Evolutionary conservation across 2,797 vertebrate genomes (phyloP).

Genomic region (Gallinago solitaria): DNA sequence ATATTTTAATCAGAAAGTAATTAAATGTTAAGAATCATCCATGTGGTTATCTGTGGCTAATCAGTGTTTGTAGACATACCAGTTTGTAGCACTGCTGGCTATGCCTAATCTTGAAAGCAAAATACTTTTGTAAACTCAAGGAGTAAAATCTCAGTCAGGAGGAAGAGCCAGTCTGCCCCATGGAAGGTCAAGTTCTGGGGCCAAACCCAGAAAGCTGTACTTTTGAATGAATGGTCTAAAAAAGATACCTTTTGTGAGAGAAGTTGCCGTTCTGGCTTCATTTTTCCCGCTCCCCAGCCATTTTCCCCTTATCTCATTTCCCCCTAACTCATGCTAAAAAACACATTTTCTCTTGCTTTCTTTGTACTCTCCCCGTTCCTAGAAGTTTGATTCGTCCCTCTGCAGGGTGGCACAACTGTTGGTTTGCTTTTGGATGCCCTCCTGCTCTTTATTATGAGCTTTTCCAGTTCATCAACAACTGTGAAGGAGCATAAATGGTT

Average conservation of each 20-base stretch:
- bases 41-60: not conserved
- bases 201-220: not conserved
- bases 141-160: not conserved
- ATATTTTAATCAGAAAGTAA: not conserved
- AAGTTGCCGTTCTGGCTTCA: not conserved
- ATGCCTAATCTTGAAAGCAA: not conserved
- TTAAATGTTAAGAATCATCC: not conserved
- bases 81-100: not conserved
- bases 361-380: not conserved
- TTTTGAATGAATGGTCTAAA: not conserved
- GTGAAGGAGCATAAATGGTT: conserved; percentile 3
- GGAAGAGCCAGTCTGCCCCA: not conserved
- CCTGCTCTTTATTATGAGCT: not conserved
- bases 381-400: not conserved
- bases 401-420: not conserved
- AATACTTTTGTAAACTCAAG: not conserved
- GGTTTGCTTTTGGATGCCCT: not conserved
- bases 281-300: not conserved
- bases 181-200: not conserved
- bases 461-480: not conserved
- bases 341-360: not conserved
- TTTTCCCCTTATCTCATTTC: not conserved
- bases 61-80: not conserved
- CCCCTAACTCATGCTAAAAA: not conserved
- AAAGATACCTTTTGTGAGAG: not conserved